Evolutionary conservation across 2,888 invertebrate genomes (phyloP).

Genomic region (Pyrocoelia pectoralis): DNA sequence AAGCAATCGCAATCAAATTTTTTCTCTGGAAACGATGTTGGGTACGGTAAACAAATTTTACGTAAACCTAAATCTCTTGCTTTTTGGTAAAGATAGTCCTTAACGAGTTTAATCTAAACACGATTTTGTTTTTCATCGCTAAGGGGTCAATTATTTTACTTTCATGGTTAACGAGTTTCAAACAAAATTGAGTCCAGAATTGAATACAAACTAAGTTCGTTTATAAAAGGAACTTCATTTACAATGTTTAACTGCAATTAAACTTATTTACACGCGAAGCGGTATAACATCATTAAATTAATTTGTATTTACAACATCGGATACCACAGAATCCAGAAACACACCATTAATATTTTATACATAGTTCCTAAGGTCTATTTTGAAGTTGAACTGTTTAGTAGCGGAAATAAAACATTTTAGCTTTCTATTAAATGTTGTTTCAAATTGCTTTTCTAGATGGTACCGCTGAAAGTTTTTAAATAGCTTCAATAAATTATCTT

Average conservation of each 20-base stretch:
- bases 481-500: constrained; percentile 20
- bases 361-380: too few species aligned
- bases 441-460: too few species aligned
- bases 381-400: constrained; percentile 16
- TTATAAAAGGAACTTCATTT: constrained; percentile 21
- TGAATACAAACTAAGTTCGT: not conserved
- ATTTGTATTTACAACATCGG: constrained; percentile 29
- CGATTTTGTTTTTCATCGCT: not conserved
- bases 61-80: not conserved
- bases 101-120: not conserved
- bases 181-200: constrained; percentile 8
- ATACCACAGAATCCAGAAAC: constrained; percentile 16
- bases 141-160: constrained; percentile 14
- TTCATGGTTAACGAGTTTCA: constrained; percentile 19
- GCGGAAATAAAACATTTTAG: too few species aligned
- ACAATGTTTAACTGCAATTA: constrained; percentile 26
- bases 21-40: too few species aligned
- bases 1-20: too few species aligned
- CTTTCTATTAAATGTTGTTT: too few species aligned
- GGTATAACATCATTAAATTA: constrained; percentile 25
- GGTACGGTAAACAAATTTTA: not conserved
- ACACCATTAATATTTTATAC: constrained; percentile 21
- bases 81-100: not conserved
- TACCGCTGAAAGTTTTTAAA: not conserved
- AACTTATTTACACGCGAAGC: constrained; percentile 24